phyloP scores from a whole-genome alignment of 2,888 invertebrate species.

The Scaptomyza cyrtandrae region DNA sequence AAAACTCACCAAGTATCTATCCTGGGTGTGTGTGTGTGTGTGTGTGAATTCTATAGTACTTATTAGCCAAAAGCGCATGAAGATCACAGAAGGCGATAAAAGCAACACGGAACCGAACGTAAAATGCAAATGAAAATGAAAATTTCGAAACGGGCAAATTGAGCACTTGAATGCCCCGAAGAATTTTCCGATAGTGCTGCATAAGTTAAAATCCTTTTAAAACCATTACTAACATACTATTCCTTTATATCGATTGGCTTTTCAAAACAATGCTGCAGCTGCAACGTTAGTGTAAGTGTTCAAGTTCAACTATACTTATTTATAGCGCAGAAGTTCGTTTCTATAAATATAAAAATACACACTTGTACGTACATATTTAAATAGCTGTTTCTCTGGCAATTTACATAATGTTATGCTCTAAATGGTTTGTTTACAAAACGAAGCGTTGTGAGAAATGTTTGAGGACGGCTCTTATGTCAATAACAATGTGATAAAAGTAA shows the following conservation, averaged over 20 bases:
- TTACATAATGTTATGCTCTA: constrained; percentile 3
- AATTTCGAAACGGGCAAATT: constrained; percentile 69
- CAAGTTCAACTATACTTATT: constrained; percentile 3
- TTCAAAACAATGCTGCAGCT: constrained; percentile 11
- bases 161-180: constrained; percentile 78
- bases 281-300: constrained; percentile 9
- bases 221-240: constrained; percentile 19
- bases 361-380: constrained; percentile 49
- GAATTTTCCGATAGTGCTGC: constrained; percentile 1
- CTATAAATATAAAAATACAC: constrained; percentile 59
- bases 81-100: constrained; percentile 73
- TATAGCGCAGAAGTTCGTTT: constrained; percentile 22
- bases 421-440: constrained; percentile 29
- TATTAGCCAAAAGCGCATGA: constrained; percentile 80
- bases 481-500: not conserved
- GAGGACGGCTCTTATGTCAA: constrained; percentile 3
- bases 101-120: constrained; percentile 28
- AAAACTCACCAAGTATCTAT: constrained; percentile 3
- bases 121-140: constrained; percentile 58
- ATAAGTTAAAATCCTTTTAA: constrained; percentile 32
- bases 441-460: constrained; percentile 9
- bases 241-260: constrained; percentile 18
- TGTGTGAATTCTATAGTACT: constrained; percentile 26
- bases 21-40: not conserved
- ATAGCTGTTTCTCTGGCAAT: constrained; percentile 48